Evolutionary conservation across 2,797 vertebrate genomes (phyloP), one percentile per base, ranked within the genome.

Genomic region (Mastacembelus armatus): DNA sequence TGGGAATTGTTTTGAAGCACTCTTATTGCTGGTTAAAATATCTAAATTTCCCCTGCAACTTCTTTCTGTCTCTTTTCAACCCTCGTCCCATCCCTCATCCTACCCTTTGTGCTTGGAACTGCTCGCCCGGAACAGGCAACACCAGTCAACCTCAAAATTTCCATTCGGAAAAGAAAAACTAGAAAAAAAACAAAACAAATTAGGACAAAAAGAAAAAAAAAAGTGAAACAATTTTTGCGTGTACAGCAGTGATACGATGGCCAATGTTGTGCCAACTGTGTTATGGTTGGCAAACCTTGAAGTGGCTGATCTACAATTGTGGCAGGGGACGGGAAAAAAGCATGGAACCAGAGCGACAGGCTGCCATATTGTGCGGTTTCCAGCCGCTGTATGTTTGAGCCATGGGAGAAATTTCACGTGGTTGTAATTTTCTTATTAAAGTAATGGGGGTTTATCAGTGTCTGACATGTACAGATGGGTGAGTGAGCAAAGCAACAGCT

Each of bases 381-480:
- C 89, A 88, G 84, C 56, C 76, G 49, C 71, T 80, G 79, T 87
- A 74, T 77, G 85, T 89, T 91, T 91, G 88, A 90, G 91, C 85
- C 86, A 82, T 80, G 76, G 80, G 86, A 88, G 83, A 89, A 89
- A 82, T 88, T 86, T 92, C 93, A 94, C 86, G 90, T 93, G 92
- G 88, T 92, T 92, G 88, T 85, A 88, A 93, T 94, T 94, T 93
- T 93, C 88, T 80, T 91, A 92, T 93, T 92, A 92, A 90, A 86
- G 80, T 88, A 92, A 92, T 92, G 81, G 84, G 66, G 76, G 56
- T 87, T 77, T 90, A 89, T 90, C 85, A 83, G 84, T 80, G 81
- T 78, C 75, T 84, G 73, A 87, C 78, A 85, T 86, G 85, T 81
- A 85, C 80, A 78, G 83, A 81, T 89, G 65, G 75, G 78, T n/a